Evolutionary conservation across 2,888 invertebrate species (phyloP), one percentile per base, ranked within the genome.

Genomic region (Gryllus longicercus): DNA sequence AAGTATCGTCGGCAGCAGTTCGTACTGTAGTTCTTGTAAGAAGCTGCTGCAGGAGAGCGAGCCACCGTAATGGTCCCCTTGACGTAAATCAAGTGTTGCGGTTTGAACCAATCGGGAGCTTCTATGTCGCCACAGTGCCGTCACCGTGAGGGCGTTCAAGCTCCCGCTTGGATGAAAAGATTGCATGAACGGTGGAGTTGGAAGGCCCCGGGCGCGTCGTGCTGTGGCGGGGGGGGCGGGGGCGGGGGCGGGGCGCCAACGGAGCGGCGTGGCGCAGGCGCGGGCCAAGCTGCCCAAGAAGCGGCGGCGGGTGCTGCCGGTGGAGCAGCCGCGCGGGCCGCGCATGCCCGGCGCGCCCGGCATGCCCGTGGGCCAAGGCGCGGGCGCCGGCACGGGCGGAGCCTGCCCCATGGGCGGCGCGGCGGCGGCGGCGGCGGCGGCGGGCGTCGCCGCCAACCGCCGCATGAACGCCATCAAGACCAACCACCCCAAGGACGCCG

Each of bases 221-320:
- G 75, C n/a, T 74, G 80, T 5, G 8, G 5, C 1, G 38, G 8
- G 38, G 3, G 3, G 25, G 25, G 25, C 25, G 2, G 2, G 25
- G 25, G n/a, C 38, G 38, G 38, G 38, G 8, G 8, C 8, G 38
- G 38, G 1, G 38, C 8, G 5, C 38, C 38, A 8, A 38, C 38
- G 38, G 38, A 38, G 38, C 4, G 38, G 38, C 38, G 38, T 38
- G 38, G 38, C 78, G 88, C 91, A 98, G 91, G 99, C 99, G 83
- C 91, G 99, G 86, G 98, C 98, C 82, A 99, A 99, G 89, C 91
- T 99, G 88, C 99, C 99, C 83, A 99, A 99, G 91, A 98, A 98
- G 90, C 90, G 99, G 84, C 91, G 99, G 89, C 92, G 98, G 86
- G 98, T 99, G 84, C 90, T 99, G 87, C 98, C 98, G 81, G 97